A percentile compares a stretch with the other conserved stretches of the same genome.
Conservation (phyloP, 1,140 invertebrate genomes). For the Ceratitis capitata region DNA sequence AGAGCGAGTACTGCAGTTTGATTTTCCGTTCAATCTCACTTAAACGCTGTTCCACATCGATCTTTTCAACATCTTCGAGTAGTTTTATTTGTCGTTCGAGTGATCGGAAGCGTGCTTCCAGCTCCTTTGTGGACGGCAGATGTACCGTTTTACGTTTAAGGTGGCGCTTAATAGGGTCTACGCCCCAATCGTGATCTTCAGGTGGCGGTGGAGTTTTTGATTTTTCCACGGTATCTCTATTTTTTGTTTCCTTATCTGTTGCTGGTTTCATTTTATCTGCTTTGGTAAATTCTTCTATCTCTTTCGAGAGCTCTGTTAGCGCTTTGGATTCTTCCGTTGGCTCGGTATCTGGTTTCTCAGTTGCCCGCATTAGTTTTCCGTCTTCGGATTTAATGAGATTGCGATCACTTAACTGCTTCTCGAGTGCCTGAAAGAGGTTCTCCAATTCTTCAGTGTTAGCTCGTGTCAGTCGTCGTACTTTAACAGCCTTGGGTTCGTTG, state of each 20-base stretch:
- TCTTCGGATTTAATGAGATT: conserved; percentile 59
- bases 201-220: background rate
- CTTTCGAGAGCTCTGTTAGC: conserved; percentile 55
- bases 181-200: conserved; percentile 58
- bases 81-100: conserved; percentile 59
- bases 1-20: conserved; percentile 59
- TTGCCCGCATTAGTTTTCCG: conserved; percentile 48
- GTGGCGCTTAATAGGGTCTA: conserved; percentile 58
- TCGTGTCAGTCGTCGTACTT: conserved; percentile 55
- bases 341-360: conserved; percentile 33
- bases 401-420: conserved; percentile 58
- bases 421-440: conserved; percentile 57
- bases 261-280: conserved; percentile 38
- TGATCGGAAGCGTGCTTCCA: conserved; percentile 58
- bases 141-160: conserved; percentile 58
- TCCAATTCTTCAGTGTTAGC: conserved; percentile 61
- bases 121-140: conserved; percentile 58
- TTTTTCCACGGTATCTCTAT: background rate
- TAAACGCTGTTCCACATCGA: conserved; percentile 59
- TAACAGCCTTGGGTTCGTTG: conserved; percentile 57
- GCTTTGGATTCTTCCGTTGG: conserved; percentile 53
- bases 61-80: conserved; percentile 61
- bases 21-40: conserved; percentile 60
- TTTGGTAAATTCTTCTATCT: conserved; percentile 56
- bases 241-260: conserved; percentile 35